Conservation (phyloP, 2,888 invertebrate genomes). For the Copidosoma aretas region DNA sequence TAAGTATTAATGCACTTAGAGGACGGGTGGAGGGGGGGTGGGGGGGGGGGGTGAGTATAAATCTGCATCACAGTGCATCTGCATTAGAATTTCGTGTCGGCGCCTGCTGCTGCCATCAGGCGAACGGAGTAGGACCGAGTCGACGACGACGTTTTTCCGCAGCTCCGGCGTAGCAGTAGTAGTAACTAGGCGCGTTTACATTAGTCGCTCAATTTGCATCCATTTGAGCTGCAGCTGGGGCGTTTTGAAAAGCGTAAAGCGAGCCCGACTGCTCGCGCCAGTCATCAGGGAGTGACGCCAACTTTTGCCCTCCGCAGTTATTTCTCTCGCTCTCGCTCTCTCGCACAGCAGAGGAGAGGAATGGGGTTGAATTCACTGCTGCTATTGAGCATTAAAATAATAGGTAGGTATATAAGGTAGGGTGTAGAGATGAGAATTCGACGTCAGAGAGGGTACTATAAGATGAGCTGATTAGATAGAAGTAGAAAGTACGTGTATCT, state of each 20-base stretch:
- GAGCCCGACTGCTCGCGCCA: not conserved
- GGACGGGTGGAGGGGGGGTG: too few relatives aligned
- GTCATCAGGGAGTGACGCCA: too few relatives aligned
- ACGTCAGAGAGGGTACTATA: too few relatives aligned
- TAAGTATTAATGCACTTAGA: conserved; percentile 5
- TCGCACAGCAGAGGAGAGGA: too few relatives aligned
- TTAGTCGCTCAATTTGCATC: conserved; percentile 34
- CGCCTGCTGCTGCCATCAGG: too few relatives aligned
- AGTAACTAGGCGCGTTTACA: conserved; percentile 35
- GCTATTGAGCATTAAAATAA: too few relatives aligned
- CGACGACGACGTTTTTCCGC: conserved; percentile 21
- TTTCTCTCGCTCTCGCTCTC: too few relatives aligned
- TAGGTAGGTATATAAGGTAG: not conserved
- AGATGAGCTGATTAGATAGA: too few relatives aligned
- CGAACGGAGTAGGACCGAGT: not conserved
- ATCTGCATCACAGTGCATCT: not conserved
- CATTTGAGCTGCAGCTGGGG: conserved; percentile 38
- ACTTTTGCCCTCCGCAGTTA: conserved; percentile 5
- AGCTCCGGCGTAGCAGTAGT: not conserved
- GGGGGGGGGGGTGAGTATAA: not conserved
- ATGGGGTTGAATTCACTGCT: too few relatives aligned
- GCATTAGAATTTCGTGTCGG: not conserved
- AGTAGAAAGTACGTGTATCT: too few relatives aligned
- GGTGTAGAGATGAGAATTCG: not conserved
- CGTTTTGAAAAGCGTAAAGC: conserved; percentile 22